phyloP scores from a whole-genome alignment of 2,888 invertebrate species.

The Caenorhabditis sp. region DNA sequence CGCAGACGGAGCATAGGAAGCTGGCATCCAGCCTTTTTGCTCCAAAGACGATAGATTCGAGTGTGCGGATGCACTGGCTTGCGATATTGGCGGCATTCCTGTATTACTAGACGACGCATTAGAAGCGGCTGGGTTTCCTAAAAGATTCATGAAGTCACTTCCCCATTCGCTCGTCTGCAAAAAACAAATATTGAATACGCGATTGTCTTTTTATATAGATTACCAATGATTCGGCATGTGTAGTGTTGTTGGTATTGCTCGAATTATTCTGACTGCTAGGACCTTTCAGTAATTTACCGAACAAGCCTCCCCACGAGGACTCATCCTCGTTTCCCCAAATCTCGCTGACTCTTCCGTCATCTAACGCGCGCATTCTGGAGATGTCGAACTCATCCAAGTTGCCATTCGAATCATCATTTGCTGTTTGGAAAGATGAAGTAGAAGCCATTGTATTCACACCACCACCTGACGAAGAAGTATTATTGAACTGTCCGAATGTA shows the following conservation, averaged over 20 bases:
- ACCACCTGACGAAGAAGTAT: neutral
- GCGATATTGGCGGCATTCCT: neutral
- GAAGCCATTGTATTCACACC: constrained; percentile 7
- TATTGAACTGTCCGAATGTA: constrained; percentile 42
- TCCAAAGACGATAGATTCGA: constrained; percentile 27
- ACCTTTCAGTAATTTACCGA: too few relatives aligned
- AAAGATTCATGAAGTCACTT: constrained; percentile 12
- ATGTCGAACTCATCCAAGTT: constrained; percentile 20
- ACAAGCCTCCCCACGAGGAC: constrained; percentile 51
- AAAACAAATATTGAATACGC: too few relatives aligned
- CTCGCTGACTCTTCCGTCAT: constrained; percentile 17
- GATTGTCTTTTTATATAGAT: too few relatives aligned
- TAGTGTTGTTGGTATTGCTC: neutral
- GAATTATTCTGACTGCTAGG: too few relatives aligned
- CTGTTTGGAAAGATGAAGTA: neutral
- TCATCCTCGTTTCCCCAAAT: constrained; percentile 46
- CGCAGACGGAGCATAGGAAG: constrained; percentile 16
- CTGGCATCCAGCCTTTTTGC: constrained; percentile 33
- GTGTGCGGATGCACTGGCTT: neutral
- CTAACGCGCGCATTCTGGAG: constrained; percentile 24
- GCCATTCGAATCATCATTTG: constrained; percentile 4
- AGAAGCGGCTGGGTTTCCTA: constrained; percentile 5
- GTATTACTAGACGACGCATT: constrained; percentile 10
- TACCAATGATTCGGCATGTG: too few relatives aligned
- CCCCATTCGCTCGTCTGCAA: constrained; percentile 35